Conservation (phyloP, 2,113 vertebrate genomes). For the Corvus hawaiiensis region DNA sequence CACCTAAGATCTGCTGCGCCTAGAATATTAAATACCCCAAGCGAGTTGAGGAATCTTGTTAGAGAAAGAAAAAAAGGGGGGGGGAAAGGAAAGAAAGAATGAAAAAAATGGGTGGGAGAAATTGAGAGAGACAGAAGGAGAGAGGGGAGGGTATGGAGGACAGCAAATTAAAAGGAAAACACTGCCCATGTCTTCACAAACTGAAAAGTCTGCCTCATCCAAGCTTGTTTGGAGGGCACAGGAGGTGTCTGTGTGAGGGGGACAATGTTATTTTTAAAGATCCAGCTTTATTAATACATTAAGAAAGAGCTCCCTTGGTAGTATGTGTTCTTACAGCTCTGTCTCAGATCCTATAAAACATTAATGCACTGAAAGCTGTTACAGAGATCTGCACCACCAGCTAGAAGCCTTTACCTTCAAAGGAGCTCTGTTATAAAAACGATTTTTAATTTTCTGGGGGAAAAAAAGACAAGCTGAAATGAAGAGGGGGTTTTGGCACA, state of each 20-base stretch:
- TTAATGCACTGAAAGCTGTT: constrained; percentile 83
- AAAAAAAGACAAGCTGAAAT: background rate
- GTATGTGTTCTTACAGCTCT: constrained; percentile 77
- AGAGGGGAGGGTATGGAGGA: constrained; percentile 59
- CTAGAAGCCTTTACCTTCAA: constrained; percentile 56
- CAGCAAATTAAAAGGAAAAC: constrained; percentile 71
- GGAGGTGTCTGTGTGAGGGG: background rate
- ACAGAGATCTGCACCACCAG: constrained; percentile 67
- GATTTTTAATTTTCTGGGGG: background rate
- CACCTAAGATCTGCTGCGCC: constrained; percentile 66
- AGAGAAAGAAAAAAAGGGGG: background rate
- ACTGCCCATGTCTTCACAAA: constrained; percentile 61
- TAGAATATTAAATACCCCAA: constrained; percentile 64
- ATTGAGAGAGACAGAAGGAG: too few relatives aligned
- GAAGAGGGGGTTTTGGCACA: background rate
- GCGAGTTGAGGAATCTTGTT: constrained; percentile 43
- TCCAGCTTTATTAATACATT: constrained; percentile 77
- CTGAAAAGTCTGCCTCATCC: constrained; percentile 45
- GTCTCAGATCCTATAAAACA: constrained; percentile 85
- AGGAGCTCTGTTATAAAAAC: constrained; percentile 6
- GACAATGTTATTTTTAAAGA: constrained; percentile 73
- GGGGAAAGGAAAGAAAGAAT: background rate
- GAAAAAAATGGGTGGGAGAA: background rate
- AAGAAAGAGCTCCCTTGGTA: constrained; percentile 79
- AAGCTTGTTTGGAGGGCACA: constrained; percentile 20